Conservation (phyloP, 2,888 invertebrate genomes). For the Sinotaia quadrata region DNA sequence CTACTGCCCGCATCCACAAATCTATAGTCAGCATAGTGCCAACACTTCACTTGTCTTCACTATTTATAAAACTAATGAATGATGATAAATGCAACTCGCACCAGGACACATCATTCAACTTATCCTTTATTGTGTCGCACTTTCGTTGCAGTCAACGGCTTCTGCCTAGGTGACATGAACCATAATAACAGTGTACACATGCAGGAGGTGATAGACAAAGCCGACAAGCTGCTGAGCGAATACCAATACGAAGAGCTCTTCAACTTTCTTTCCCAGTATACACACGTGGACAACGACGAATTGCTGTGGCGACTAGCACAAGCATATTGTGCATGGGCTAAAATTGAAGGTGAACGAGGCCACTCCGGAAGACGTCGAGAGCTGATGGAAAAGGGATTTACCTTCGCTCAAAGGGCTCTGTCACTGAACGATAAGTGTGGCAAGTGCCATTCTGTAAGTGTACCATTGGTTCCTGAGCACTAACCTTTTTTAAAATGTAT, state of each 20-base stretch:
- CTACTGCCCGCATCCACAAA: no score
- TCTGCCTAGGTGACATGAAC: background rate
- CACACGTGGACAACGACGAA: conserved; percentile 30
- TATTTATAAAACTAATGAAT: no score
- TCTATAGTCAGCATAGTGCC: no score
- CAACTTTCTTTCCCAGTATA: conserved; percentile 26
- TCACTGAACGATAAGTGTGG: conserved; percentile 8
- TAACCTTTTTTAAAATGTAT: background rate
- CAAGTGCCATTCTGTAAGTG: conserved; percentile 21
- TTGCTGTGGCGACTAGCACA: conserved; percentile 36
- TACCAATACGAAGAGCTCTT: conserved; percentile 26
- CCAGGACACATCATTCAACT: no score
- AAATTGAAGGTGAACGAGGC: conserved; percentile 20
- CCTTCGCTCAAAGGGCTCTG: conserved; percentile 16
- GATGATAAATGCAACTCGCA: no score
- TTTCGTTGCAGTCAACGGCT: background rate
- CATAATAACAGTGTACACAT: background rate
- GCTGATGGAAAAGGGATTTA: conserved; percentile 25
- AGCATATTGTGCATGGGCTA: conserved; percentile 13
- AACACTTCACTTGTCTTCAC: no score
- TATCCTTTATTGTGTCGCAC: no score
- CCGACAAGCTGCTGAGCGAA: conserved; percentile 27
- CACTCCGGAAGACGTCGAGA: conserved; percentile 6
- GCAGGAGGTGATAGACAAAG: conserved; percentile 24
- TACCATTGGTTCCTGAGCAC: background rate